phyloP scores from a whole-genome alignment of 2,888 invertebrate species.

The Drosophila buzzatii region DNA sequence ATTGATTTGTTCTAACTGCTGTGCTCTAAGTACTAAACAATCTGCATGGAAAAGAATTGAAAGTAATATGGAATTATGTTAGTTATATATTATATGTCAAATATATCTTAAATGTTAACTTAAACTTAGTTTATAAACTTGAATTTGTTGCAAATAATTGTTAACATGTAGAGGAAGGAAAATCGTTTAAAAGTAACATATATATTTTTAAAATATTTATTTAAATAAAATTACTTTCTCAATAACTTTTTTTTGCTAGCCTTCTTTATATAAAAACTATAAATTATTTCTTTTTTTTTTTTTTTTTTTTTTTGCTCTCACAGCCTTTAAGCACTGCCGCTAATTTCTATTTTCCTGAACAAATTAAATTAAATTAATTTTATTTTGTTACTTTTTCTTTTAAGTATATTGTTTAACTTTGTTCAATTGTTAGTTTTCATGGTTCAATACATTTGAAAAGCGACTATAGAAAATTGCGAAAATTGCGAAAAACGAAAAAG shows the following conservation, averaged over 20 bases:
- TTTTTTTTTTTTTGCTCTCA: conserved; percentile 30
- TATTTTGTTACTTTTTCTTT: conserved; percentile 11
- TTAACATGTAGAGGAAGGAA: conserved; percentile 36
- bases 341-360: conserved; percentile 65
- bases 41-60: conserved; percentile 34
- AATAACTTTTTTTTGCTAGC: no score
- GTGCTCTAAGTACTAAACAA: conserved; percentile 55
- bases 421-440: conserved; percentile 54
- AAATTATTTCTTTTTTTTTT: neutral
- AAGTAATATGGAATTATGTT: conserved; percentile 29
- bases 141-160: conserved; percentile 58
- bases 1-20: conserved; percentile 28
- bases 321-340: conserved; percentile 34
- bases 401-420: neutral
- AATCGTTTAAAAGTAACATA: no score
- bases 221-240: no score
- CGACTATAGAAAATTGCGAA: conserved; percentile 48
- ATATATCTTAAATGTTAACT: conserved; percentile 24
- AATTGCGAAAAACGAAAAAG: conserved; percentile 42
- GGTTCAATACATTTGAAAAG: conserved; percentile 69
- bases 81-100: conserved; percentile 5
- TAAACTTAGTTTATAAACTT: conserved; percentile 42
- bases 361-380: conserved; percentile 64
- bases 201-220: no score
- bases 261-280: no score